phyloP scores from a whole-genome alignment of 2,797 vertebrate genomes.

The Melanotaenia nigrans region DNA sequence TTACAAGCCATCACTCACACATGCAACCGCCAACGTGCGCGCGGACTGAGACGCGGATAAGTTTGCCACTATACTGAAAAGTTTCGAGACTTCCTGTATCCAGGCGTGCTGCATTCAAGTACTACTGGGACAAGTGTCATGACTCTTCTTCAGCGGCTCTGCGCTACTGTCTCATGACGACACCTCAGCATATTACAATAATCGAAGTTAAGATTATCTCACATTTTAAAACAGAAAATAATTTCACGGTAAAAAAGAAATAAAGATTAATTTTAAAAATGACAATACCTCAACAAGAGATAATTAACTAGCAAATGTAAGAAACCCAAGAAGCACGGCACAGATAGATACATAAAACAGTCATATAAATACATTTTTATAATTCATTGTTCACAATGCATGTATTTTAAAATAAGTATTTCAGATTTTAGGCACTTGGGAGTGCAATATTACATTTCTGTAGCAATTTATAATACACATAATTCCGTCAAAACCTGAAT shows the following conservation, averaged over 20 bases:
- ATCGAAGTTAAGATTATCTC: background rate
- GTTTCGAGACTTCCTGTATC: constrained; percentile 76
- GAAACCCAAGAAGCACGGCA: too few species aligned
- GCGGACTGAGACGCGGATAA: constrained; percentile 26
- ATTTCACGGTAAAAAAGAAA: background rate
- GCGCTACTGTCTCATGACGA: fast-evolving
- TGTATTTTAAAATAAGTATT: background rate
- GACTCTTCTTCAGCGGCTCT: background rate
- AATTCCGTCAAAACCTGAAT: constrained; percentile 1
- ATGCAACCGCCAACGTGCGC: background rate
- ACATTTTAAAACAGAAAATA: background rate
- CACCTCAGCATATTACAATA: background rate
- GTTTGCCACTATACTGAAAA: constrained; percentile 66
- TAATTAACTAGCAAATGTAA: background rate
- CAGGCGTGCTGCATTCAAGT: constrained; percentile 57
- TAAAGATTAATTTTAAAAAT: background rate
- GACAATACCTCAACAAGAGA: background rate
- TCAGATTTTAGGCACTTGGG: background rate
- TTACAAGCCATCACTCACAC: constrained; percentile 49
- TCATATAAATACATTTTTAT: background rate
- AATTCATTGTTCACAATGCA: background rate
- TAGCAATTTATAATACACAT: fast-evolving
- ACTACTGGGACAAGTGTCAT: constrained; percentile 22
- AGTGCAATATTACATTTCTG: background rate
- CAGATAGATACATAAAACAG: too few species aligned